These are phyloP conservation scores for Malacoraja senta DNA, from an alignment of 2,797 vertebrate genomes.

Conservation along the genomic window DNA sequence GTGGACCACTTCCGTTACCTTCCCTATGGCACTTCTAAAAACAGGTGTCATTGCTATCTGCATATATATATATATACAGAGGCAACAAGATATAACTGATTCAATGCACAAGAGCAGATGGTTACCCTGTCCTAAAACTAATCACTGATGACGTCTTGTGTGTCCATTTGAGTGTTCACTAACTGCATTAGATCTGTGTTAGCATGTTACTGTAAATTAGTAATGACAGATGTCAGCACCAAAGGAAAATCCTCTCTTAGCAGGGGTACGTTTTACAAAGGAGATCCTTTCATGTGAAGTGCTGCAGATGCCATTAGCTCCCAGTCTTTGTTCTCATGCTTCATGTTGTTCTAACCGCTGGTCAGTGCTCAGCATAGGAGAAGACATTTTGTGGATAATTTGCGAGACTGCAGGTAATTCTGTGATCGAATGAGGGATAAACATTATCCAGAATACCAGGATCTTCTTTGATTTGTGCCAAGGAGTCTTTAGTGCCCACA, in stretches of 20 bases:
- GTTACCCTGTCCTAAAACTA: not conserved
- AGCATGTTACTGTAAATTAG: slow-evolving; percentile 8
- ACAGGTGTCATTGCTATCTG: not conserved
- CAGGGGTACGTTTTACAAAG: not conserved
- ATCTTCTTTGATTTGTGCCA: not conserved
- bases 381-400: not conserved
- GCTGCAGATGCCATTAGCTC: not conserved
- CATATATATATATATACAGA: not conserved
- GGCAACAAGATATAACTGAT: not conserved
- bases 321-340: not conserved
- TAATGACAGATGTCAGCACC: slow-evolving; percentile 20
- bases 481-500: not conserved
- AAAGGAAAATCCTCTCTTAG: not conserved
- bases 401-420: not conserved
- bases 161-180: slow-evolving; percentile 4
- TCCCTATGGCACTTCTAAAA: not conserved
- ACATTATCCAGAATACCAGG: not conserved
- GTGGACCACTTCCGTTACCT: not conserved
- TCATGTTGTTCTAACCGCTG: not conserved
- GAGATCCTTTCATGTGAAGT: not conserved
- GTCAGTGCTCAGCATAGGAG: not conserved
- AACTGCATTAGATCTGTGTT: slow-evolving; percentile 24
- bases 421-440: not conserved
- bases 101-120: slow-evolving; percentile 5
- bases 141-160: not conserved